Conservation (phyloP, 2,113 vertebrate species). For the Oncorhynchus kisutch region DNA sequence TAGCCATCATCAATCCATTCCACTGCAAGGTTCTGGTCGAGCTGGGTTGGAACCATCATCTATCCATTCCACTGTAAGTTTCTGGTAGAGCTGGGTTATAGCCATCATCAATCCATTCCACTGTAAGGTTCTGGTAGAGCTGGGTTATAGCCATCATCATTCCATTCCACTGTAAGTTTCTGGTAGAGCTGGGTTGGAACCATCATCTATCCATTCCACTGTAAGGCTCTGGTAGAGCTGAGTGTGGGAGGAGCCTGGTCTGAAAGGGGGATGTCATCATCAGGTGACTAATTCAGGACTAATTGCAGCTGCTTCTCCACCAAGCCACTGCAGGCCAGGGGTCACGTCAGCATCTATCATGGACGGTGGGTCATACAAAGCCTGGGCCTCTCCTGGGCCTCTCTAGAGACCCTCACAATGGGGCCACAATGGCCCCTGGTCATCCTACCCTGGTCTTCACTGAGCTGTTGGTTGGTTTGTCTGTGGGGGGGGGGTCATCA, state of each 20-base stretch:
- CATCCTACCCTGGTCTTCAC: conserved; percentile 16
- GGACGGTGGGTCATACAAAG: conserved; percentile 29
- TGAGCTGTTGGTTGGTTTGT: not conserved
- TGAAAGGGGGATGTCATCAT: conserved; percentile 27
- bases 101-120: too few species aligned
- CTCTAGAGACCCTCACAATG: conserved; percentile 46
- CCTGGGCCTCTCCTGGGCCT: conserved; percentile 34
- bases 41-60: too few species aligned
- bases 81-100: too few species aligned
- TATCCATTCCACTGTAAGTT: too few species aligned
- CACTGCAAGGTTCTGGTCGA: too few species aligned
- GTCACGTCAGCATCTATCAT: conserved; percentile 66
- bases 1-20: too few species aligned
- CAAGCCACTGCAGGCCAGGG: conserved; percentile 32
- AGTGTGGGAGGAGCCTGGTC: not conserved
- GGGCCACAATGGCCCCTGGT: conserved; percentile 49
- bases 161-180: too few species aligned
- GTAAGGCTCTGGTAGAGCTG: not conserved
- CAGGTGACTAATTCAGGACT: conserved; percentile 61
- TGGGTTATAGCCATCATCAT: too few species aligned
- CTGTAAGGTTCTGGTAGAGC: too few species aligned
- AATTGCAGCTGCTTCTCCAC: conserved; percentile 76
- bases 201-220: not conserved
- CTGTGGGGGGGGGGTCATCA: not conserved
- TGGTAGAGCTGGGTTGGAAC: too few species aligned